Evolutionary conservation across 2,888 invertebrate species (phyloP).

Genomic region (Pollenia angustigena): DNA sequence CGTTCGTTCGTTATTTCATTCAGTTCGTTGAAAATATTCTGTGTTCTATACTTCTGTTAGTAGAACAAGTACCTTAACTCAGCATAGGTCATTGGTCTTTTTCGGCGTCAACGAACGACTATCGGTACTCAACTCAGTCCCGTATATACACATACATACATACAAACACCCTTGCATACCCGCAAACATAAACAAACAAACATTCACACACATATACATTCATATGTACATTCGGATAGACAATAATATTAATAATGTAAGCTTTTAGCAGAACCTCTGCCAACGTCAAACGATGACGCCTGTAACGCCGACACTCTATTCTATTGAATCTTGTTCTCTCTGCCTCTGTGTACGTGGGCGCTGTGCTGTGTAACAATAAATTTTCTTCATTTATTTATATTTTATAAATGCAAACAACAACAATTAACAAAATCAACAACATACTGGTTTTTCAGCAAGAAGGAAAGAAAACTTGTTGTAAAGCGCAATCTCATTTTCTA

Average conservation of each 20-base stretch:
- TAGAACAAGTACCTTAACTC: conserved; percentile 77
- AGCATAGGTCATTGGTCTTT: conserved; percentile 84
- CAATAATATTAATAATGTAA: conserved; percentile 44
- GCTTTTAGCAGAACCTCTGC: conserved; percentile 63
- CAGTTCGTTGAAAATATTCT: conserved; percentile 62
- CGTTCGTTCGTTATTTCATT: conserved; percentile 45
- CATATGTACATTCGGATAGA: conserved; percentile 17
- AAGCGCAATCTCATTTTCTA: conserved; percentile 73
- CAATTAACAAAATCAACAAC: conserved; percentile 18
- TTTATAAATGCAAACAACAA: conserved; percentile 47
- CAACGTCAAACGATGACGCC: conserved; percentile 46
- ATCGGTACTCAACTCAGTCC: conserved; percentile 67
- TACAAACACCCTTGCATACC: conserved; percentile 20
- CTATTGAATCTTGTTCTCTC: conserved; percentile 59
- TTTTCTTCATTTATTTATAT: conserved; percentile 37
- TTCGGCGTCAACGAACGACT: conserved; percentile 82
- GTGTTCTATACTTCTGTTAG: conserved; percentile 71
- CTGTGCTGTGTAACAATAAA: conserved; percentile 59
- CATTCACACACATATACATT: conserved; percentile 1
- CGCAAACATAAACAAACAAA: background rate
- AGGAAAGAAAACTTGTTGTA: conserved; percentile 63
- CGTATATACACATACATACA: conserved; percentile 34
- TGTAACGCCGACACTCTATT: conserved; percentile 54
- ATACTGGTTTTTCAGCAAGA: conserved; percentile 25
- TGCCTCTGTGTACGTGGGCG: conserved; percentile 62